Conservation (phyloP, 2,797 vertebrate genomes). For the Manis pentadactyla region DNA sequence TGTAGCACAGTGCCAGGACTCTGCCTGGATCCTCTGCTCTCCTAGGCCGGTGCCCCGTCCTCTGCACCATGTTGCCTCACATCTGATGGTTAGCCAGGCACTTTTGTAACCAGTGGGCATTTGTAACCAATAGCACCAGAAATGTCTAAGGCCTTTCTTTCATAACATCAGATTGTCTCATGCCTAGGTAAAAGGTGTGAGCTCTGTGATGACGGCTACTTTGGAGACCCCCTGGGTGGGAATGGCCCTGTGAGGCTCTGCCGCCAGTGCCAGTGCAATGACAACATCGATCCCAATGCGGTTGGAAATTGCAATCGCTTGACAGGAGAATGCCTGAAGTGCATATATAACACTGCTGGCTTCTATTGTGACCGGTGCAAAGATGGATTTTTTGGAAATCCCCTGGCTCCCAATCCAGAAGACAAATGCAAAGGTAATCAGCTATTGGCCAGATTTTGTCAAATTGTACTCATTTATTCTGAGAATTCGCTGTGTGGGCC, state of each 20-base stretch:
- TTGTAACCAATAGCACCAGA: not conserved
- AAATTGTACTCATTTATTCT: rapidly evolving
- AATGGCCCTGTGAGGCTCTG: constrained; percentile 89
- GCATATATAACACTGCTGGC: constrained; percentile 95
- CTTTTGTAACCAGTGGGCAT: not conserved
- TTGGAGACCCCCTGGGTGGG: constrained; percentile 93
- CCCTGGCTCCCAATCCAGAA: constrained; percentile 87
- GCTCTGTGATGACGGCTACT: constrained; percentile 97
- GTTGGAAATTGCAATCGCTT: constrained; percentile 96
- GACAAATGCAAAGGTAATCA: constrained; percentile 94
- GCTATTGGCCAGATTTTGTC: rapidly evolving
- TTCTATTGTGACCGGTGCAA: constrained; percentile 97
- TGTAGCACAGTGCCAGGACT: not conserved
- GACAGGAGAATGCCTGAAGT: constrained; percentile 95
- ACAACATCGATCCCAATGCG: constrained; percentile 96
- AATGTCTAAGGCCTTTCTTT: not conserved
- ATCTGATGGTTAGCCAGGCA: not conserved
- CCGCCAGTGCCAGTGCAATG: constrained; percentile 94
- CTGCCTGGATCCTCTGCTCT: not conserved
- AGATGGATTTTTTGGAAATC: constrained; percentile 93
- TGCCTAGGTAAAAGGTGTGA: constrained; percentile 95
- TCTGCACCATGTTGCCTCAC: rapidly evolving
- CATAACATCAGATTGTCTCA: not conserved
- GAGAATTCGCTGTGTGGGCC: rapidly evolving
- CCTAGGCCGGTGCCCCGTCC: no score